Conservation (phyloP, 2,113 vertebrate species). For the Epinephelus moara region DNA sequence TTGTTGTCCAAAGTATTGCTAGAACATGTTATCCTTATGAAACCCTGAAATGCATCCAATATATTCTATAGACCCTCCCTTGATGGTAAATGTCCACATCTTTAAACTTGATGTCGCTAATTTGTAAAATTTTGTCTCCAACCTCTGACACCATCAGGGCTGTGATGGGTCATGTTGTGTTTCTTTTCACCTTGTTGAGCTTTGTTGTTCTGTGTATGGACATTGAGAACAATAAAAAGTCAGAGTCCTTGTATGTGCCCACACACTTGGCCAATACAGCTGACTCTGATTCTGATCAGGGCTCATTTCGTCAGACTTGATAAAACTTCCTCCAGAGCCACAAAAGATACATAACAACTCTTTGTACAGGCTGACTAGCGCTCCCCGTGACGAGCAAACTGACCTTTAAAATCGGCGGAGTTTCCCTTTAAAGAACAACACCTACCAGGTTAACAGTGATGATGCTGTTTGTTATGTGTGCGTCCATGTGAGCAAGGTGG, state of each 20-base stretch:
- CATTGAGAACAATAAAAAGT: no score
- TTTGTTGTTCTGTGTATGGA: no score
- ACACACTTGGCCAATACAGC: no score
- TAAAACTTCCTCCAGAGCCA: slow-evolving; percentile 9
- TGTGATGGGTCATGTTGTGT: no score
- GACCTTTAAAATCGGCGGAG: slow-evolving; percentile 32
- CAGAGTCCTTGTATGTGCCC: no score
- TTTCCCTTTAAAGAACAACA: slow-evolving; percentile 37
- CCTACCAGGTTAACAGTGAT: slow-evolving; percentile 22
- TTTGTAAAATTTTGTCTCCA: neutral
- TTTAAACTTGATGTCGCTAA: neutral
- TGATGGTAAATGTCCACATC: neutral
- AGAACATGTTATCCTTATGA: no score
- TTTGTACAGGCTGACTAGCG: neutral
- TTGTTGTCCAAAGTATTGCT: no score
- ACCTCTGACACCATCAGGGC: neutral
- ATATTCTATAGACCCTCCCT: neutral
- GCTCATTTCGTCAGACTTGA: neutral
- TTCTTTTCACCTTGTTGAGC: no score
- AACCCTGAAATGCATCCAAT: neutral
- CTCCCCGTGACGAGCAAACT: slow-evolving; percentile 21
- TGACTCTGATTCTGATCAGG: neutral
- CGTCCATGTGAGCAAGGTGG: slow-evolving; percentile 32
- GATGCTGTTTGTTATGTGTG: slow-evolving; percentile 17
- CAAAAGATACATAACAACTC: slow-evolving; percentile 7